These are phyloP conservation scores for Leptopilina boulardi DNA, from an alignment of 1,140 invertebrate species.

Conservation along the genomic window DNA sequence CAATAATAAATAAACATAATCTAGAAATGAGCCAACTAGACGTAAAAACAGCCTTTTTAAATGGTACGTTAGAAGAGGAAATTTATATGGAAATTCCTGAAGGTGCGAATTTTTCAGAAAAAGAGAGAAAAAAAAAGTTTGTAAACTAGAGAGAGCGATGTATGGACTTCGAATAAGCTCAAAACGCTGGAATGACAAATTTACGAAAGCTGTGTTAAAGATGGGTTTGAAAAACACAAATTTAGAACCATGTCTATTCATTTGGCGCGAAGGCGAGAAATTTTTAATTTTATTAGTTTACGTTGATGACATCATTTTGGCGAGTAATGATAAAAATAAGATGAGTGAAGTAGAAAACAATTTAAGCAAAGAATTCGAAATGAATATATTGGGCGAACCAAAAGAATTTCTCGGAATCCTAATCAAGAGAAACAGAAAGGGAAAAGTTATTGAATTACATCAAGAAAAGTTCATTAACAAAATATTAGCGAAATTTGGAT, in stretches of 20 bases:
- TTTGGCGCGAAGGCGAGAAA: neutral
- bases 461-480: too few species aligned
- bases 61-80: conserved; percentile 5
- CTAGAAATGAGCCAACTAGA: too few species aligned
- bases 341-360: conserved; percentile 33
- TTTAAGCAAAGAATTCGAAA: conserved; percentile 35
- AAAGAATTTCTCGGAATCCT: conserved; percentile 29
- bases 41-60: conserved; percentile 17
- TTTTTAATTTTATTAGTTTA: conserved; percentile 32
- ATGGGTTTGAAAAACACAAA: conserved; percentile 42
- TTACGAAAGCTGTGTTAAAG: conserved; percentile 38
- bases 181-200: conserved; percentile 56
- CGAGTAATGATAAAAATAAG: conserved; percentile 32
- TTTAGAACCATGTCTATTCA: conserved; percentile 60
- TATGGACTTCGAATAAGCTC: conserved; percentile 14
- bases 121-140: conserved; percentile 13
- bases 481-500: too few species aligned
- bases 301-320: conserved; percentile 42
- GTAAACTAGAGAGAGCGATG: neutral
- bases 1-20: neutral
- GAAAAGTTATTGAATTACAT: neutral
- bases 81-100: conserved; percentile 27
- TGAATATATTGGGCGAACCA: conserved; percentile 32
- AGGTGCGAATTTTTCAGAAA: neutral
- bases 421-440: conserved; percentile 3